Base-by-base conservation (phyloP, 2,797 vertebrate genomes). In the Pteronotus mesoamericanus region DNA sequence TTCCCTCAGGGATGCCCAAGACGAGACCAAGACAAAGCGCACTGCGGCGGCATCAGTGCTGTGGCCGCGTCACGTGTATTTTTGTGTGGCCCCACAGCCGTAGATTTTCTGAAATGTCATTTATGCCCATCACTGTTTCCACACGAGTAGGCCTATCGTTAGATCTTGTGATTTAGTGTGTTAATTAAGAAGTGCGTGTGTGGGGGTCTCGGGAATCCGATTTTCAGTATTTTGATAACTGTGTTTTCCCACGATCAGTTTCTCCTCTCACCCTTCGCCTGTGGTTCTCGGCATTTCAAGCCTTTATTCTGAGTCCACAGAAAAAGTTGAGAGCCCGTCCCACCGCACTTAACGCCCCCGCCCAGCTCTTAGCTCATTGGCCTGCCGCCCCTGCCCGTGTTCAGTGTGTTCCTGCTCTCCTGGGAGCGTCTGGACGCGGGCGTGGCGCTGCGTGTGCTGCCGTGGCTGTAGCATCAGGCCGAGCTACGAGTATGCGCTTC, bases 341-440 rank as follows among this genome's bases (percentile, higher is more conserved):
- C 1, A 0, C 66, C 32, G 19, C 11, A 2, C 53, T 44, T 55
- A 21, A 9, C 32, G 1, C 39, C 24, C 51, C 0, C 1, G 2
- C 6, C 37, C 0, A 6, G 55, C 37, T 5, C 0, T 11, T 0
- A 8, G 55, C 34, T n/a, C 32, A 2, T 9, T 61, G 34, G 2
- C 51, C 59, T 32, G 16, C 14, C 24, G 80, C 37, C 77, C 42
- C 32, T 18, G 0, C 2, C 3, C 4, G 0, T 1, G 48, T 15
- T 39, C 57, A 3, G 0, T 1, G 9, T 0, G 34, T 53, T 7
- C 18, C 68, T 77, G 22, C 29, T 3, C 10, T 34, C 53, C 59
- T 1, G 37, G 66, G 51, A 1, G 9, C 66, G 10, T 8, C 19
- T 2, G 1, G 0, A 32, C 18, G 8, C 32, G 1, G 0, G 19